phyloP scores from a whole-genome alignment of 2,888 invertebrate genomes.

The Galerucella nymphaeae region DNA sequence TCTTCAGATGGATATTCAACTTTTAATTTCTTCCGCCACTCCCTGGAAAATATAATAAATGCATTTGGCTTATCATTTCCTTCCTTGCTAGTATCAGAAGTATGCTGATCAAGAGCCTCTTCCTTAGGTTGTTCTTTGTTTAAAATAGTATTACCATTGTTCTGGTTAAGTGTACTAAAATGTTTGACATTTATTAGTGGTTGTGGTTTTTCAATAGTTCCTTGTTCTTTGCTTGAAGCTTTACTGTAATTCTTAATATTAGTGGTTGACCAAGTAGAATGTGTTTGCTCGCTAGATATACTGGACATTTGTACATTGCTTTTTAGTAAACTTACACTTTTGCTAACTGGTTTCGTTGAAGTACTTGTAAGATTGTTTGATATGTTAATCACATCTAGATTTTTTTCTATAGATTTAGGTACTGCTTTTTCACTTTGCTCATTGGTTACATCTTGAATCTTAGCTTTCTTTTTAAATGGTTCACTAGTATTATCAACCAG shows the following conservation, averaged over 20 bases:
- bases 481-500: not conserved
- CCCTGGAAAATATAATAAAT: conserved; percentile 68
- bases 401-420: not conserved
- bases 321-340: not conserved
- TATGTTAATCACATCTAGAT: not conserved
- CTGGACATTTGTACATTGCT: not conserved
- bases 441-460: not conserved
- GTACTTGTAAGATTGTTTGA: not conserved
- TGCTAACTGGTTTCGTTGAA: not conserved
- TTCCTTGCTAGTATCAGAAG: not conserved
- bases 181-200: not conserved
- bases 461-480: conserved; percentile 1
- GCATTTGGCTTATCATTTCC: conserved; percentile 64
- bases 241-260: not conserved
- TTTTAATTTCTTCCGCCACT: conserved; percentile 65
- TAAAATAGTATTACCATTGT: not conserved
- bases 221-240: not conserved
- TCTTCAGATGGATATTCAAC: conserved; percentile 61
- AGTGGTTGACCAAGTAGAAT: not conserved
- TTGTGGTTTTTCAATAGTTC: too few species aligned
- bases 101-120: not conserved
- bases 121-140: conserved; percentile 1
- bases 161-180: not conserved
- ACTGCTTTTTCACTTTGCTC: not conserved
- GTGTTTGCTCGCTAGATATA: too few species aligned